Conservation (phyloP, 2,888 invertebrate species). For the Diarsia brunnea region DNA sequence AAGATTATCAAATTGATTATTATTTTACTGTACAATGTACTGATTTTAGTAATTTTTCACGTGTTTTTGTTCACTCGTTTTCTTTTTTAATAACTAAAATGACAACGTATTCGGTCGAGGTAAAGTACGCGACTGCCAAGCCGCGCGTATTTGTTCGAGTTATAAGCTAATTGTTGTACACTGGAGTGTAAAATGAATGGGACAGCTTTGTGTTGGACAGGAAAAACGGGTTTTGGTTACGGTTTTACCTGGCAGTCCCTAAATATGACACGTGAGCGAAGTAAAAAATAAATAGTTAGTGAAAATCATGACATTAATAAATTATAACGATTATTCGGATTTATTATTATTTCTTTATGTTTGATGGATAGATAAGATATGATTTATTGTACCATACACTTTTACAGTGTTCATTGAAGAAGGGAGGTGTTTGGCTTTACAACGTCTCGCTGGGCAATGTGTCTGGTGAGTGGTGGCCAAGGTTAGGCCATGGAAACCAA, state of each 20-base stretch:
- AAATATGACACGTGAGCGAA: not conserved
- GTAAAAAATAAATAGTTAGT: not conserved
- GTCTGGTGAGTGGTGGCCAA: too few relatives aligned
- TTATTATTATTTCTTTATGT: too few relatives aligned
- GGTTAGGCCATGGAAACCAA: too few relatives aligned
- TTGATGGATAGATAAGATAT: too few relatives aligned
- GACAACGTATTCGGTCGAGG: not conserved
- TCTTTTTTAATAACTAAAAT: not conserved
- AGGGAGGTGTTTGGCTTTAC: too few relatives aligned
- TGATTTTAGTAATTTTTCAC: constrained; percentile 28
- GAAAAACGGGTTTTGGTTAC: not conserved
- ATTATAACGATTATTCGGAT: not conserved
- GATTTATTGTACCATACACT: too few relatives aligned
- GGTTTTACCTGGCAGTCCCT: not conserved
- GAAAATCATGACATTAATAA: not conserved
- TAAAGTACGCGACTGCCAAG: constrained; percentile 34
- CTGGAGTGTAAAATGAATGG: constrained; percentile 23
- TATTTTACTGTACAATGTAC: constrained; percentile 9
- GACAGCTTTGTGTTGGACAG: not conserved
- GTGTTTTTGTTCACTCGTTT: constrained; percentile 1
- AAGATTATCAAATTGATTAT: constrained; percentile 29
- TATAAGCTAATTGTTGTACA: constrained; percentile 51
- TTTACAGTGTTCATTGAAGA: too few relatives aligned
- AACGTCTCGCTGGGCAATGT: too few relatives aligned
- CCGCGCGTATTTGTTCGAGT: not conserved